Conservation (phyloP, 2,888 invertebrate species). For the Drosophila planitibia region DNA sequence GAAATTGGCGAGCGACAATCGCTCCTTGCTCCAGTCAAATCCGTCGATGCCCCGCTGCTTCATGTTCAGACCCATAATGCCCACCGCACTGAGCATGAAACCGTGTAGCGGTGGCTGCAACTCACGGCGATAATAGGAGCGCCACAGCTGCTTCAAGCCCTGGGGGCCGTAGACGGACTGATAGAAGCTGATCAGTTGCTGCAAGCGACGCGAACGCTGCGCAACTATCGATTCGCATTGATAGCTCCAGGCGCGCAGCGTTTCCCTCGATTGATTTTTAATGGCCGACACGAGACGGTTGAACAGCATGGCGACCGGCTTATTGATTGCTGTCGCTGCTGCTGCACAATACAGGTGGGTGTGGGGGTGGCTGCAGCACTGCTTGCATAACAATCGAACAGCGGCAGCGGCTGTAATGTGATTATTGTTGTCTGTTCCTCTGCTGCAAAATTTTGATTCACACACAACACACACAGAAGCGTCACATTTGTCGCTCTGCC, state of each 20-base stretch:
- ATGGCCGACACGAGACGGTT: constrained; percentile 82
- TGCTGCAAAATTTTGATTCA: constrained; percentile 48
- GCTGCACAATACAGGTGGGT: constrained; percentile 30
- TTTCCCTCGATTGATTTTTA: constrained; percentile 86
- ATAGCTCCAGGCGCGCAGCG: constrained; percentile 86
- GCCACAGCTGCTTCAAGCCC: constrained; percentile 87
- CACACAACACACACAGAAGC: constrained; percentile 42
- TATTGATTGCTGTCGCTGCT: constrained; percentile 52
- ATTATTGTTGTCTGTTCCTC: constrained; percentile 49
- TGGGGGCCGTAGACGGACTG: constrained; percentile 88
- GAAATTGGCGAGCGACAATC: constrained; percentile 87
- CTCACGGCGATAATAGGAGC: constrained; percentile 79
- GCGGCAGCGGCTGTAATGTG: constrained; percentile 49
- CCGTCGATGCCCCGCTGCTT: constrained; percentile 85
- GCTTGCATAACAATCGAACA: constrained; percentile 72
- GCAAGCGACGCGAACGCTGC: constrained; percentile 88
- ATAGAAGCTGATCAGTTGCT: constrained; percentile 88
- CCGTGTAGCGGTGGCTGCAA: constrained; percentile 86
- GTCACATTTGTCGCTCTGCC: constrained; percentile 60
- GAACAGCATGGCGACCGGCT: constrained; percentile 71
- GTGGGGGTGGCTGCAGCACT: constrained; percentile 32
- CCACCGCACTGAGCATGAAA: constrained; percentile 87
- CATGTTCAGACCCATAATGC: constrained; percentile 86
- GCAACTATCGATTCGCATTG: constrained; percentile 87
- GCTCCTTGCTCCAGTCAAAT: constrained; percentile 88